Conservation (phyloP, 2,888 invertebrate genomes). For the Drosophila emarginata region DNA sequence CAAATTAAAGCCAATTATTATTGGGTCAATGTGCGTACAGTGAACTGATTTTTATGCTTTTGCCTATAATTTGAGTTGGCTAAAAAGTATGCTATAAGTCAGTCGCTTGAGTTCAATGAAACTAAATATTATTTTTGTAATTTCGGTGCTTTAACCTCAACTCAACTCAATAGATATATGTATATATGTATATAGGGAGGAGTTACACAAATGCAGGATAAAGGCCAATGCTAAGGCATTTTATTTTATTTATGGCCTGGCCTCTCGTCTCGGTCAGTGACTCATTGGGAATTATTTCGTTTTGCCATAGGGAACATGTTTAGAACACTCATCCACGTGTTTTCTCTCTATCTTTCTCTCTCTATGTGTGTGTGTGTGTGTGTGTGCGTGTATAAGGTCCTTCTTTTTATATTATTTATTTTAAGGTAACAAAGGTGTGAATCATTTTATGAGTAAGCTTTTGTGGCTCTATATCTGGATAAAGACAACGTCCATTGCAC, state of each 20-base stretch:
- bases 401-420: conserved; percentile 23
- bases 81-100: conserved; percentile 63
- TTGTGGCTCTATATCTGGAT: conserved; percentile 31
- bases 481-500: conserved; percentile 48
- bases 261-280: conserved; percentile 57
- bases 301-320: conserved; percentile 28
- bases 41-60: conserved; percentile 49
- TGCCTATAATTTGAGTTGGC: conserved; percentile 33
- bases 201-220: conserved; percentile 8
- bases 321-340: conserved; percentile 23
- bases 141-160: conserved; percentile 12
- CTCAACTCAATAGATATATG: background rate
- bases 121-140: conserved; percentile 23
- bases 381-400: conserved; percentile 24
- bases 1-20: conserved; percentile 56
- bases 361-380: background rate
- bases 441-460: conserved; percentile 53
- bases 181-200: background rate
- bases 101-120: conserved; percentile 49
- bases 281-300: conserved; percentile 52
- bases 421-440: conserved; percentile 23
- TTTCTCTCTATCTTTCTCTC: background rate
- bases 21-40: conserved; percentile 65
- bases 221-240: conserved; percentile 22
- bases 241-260: conserved; percentile 38